These are phyloP conservation scores for Urocitellus parryii DNA, from an alignment of 2,113 vertebrate species.

Conservation along the genomic window DNA sequence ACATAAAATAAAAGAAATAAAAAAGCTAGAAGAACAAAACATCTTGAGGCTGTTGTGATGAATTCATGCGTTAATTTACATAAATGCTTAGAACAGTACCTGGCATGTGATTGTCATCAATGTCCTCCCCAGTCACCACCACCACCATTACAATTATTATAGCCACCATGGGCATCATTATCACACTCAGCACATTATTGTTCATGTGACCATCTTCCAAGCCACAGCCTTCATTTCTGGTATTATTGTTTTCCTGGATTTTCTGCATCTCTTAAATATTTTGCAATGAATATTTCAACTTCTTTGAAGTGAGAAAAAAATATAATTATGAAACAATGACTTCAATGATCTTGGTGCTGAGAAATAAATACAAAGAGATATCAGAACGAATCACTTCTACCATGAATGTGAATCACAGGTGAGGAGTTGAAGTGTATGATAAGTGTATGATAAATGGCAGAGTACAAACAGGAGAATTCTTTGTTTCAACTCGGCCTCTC, in stretches of 20 bases:
- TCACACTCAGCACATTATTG: background rate
- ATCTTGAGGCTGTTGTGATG: background rate
- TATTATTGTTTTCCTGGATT: background rate
- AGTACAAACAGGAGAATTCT: background rate
- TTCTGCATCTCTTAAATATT: background rate
- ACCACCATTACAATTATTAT: background rate
- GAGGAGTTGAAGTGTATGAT: background rate
- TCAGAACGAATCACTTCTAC: background rate
- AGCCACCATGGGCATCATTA: background rate
- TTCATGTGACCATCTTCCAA: background rate
- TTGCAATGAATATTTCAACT: background rate
- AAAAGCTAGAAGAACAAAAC: background rate
- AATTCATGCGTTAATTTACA: background rate
- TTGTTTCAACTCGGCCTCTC: background rate
- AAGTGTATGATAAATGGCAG: background rate
- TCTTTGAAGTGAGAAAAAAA: background rate
- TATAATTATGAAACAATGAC: constrained; percentile 29
- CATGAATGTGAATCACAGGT: background rate
- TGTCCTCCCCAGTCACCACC: background rate
- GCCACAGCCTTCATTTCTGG: background rate
- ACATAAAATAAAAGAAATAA: background rate
- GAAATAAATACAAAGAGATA: constrained; percentile 47
- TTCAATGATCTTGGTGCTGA: background rate
- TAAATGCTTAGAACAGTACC: background rate
- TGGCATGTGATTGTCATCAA: background rate